phyloP scores from a whole-genome alignment of 2,888 invertebrate species.

The Idaea straminata region DNA sequence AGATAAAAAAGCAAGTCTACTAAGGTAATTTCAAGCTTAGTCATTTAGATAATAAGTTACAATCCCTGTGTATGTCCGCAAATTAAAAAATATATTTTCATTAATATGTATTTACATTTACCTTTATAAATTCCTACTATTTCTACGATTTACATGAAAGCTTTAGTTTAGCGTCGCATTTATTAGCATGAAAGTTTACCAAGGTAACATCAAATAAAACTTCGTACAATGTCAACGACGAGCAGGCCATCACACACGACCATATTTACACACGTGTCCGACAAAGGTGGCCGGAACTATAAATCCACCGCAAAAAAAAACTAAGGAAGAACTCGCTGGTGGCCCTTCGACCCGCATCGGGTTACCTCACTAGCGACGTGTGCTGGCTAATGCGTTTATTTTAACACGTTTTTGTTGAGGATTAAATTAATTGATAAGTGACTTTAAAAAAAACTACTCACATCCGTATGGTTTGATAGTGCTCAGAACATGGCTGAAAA shows the following conservation, averaged over 20 bases:
- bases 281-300: slow-evolving; percentile 65
- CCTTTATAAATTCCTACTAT: too few relatives aligned
- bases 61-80: too few relatives aligned
- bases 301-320: slow-evolving; percentile 65
- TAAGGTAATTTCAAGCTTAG: too few relatives aligned
- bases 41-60: too few relatives aligned
- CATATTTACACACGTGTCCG: slow-evolving; percentile 63
- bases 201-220: not conserved
- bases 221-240: not conserved
- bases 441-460: not conserved
- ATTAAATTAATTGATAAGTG: slow-evolving; percentile 16
- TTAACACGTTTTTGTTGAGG: slow-evolving; percentile 35
- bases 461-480: too few relatives aligned
- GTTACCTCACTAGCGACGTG: slow-evolving; percentile 61
- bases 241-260: slow-evolving; percentile 7
- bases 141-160: too few relatives aligned
- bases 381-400: slow-evolving; percentile 34
- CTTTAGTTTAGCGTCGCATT: too few relatives aligned
- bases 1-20: too few relatives aligned
- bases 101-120: too few relatives aligned
- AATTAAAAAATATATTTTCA: too few relatives aligned
- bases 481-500: too few relatives aligned
- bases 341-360: slow-evolving; percentile 64
- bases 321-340: slow-evolving; percentile 58
- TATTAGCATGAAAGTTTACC: too few relatives aligned